Evolutionary conservation across 2,888 invertebrate species (phyloP), one percentile per base, ranked within the genome.

Genomic region (Rhagonycha lutea): DNA sequence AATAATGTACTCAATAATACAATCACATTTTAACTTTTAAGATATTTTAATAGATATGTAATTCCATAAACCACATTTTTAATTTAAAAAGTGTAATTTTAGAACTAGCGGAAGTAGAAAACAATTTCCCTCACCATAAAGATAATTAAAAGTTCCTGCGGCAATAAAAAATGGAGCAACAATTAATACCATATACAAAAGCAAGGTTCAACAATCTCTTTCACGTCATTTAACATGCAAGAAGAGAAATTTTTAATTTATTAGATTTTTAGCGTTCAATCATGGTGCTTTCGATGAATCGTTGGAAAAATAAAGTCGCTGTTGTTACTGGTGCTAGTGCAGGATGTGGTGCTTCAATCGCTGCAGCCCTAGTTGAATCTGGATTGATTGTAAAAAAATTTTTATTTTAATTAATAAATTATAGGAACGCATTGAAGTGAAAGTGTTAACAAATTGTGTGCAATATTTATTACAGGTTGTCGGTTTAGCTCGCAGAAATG

Each of bases 301-400:
- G 70, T 60, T 70, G 70, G 70, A 26, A 70, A 28, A 61, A 61
- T 23, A 70, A 70, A 61, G 11, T 70, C n/a, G 70, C 70, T 9
- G 70, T 70, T 47, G 70, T 70, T 8, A 70, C 70, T 10, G 70
- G 70, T 61, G 70, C 70, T 18, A 70, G 70, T 70, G 61, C 70
- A 26, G 70, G 70, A 12, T 61, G 61, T 61, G 70, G 70, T 28
- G 26, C 26, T 11, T 14, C 47, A 61, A 61, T 70, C 10, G 47
- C 60, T 14, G 28, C 24, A 70, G 18, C 14, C 10, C n/a, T 70
- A 12, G 70, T 62, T 10, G 61, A 47, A 10, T 24, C 26, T 14
- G 70, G 70, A 26, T 23, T 70, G 26, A 61, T 28, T 14, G 70
- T 70, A 63, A 63, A 32, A n/a, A 5, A 47, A 47, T 32, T 12